A percentile compares a stretch with the other conserved stretches of the same genome.
Evolutionary conservation across 1,140 invertebrate species (phyloP).

Genomic region (Metopolophium dirhodum): DNA sequence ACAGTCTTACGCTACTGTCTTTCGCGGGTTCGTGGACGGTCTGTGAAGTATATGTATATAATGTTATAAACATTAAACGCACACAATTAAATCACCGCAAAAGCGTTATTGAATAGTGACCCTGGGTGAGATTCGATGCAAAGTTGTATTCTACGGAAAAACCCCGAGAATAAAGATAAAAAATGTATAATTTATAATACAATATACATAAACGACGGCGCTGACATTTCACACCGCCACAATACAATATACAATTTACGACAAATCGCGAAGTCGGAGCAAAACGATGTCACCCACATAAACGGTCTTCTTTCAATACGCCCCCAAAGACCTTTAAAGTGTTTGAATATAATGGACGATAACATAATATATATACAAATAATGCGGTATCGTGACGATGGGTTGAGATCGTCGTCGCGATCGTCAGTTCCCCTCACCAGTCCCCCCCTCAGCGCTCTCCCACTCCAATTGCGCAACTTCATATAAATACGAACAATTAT

Average conservation of each 20-base stretch:
- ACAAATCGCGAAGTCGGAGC: neutral
- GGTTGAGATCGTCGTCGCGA: too few species aligned
- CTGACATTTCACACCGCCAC: too few species aligned
- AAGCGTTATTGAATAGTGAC: neutral
- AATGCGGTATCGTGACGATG: neutral
- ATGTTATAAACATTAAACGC: neutral
- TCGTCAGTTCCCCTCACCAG: neutral
- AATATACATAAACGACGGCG: neutral
- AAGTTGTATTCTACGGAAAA: neutral
- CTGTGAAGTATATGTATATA: neutral
- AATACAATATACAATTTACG: neutral
- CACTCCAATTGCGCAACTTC: neutral
- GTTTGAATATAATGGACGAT: neutral
- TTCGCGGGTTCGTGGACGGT: neutral
- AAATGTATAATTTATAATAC: neutral
- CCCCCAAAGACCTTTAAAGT: neutral
- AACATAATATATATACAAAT: neutral
- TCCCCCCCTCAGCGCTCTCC: fast-evolving
- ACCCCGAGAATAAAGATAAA: neutral
- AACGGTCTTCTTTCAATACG: neutral
- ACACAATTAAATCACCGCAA: neutral
- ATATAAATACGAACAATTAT: neutral
- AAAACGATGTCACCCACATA: neutral
- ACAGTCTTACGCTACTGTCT: neutral
- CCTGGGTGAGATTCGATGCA: neutral